These are phyloP conservation scores for Polypterus bichir DNA, from an alignment of 2,113 vertebrate genomes.

Conservation along the genomic window DNA sequence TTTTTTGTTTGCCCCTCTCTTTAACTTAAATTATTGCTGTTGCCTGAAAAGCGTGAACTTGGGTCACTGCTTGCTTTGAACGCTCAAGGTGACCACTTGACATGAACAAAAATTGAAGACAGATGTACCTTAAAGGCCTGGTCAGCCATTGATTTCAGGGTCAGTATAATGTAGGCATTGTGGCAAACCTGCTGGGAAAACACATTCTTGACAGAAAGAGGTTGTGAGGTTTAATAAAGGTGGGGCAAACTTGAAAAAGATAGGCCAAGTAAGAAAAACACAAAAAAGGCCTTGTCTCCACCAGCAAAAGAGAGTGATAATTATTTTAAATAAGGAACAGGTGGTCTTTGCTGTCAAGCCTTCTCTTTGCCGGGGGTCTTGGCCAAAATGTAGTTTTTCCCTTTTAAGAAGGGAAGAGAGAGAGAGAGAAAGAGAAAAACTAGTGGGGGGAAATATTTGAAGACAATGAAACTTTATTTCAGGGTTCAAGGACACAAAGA, in stretches of 20 bases:
- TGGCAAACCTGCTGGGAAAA: neutral
- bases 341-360: neutral
- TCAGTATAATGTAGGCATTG: neutral
- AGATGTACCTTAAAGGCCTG: slow-evolving; percentile 18
- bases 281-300: too few species aligned
- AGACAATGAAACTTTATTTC: too few species aligned
- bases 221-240: neutral
- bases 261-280: neutral
- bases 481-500: too few species aligned
- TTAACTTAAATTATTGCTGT: slow-evolving; percentile 7
- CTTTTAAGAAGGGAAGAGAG: neutral
- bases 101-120: slow-evolving; percentile 20
- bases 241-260: neutral
- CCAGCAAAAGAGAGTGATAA: neutral
- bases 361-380: neutral
- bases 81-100: slow-evolving; percentile 13
- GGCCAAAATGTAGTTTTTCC: neutral
- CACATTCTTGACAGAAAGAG: neutral
- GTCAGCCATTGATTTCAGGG: slow-evolving; percentile 9
- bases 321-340: neutral
- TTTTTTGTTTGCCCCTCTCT: too few species aligned
- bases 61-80: slow-evolving; percentile 12
- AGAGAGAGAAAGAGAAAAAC: neutral
- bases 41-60: slow-evolving; percentile 1
- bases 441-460: too few species aligned